Evolutionary conservation across 2,888 invertebrate species (phyloP), one percentile per base, ranked within the genome.

Genomic region (Morpho achilles): DNA sequence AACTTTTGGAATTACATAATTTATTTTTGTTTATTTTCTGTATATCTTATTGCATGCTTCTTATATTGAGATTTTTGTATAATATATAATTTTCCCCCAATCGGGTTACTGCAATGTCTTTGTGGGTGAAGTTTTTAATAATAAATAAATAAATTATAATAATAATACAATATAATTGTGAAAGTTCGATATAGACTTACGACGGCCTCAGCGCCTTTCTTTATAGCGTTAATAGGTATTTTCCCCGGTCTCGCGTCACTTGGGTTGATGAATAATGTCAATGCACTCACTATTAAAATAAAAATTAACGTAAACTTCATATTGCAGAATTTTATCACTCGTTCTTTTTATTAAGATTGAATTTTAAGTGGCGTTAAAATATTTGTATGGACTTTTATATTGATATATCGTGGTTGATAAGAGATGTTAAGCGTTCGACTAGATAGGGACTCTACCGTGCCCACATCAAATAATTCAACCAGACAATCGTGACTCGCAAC

Each of bases 181-280:
- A 16, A 16, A 16, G 16, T 16, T 16, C 1, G 1, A 16, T 16
- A 16, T 16, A 16, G 16, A 46, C 77, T 75, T 64, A 77, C 75
- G 59, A 75, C 66, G 54, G 70, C 60, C 72, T 73, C 59, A 1
- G 73, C 76, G 7, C 75, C 75, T 61, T 75, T 78, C 60, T 68
- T 75, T 44, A 77, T 70, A 7, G 68, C 73, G 41, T 67, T 70
- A 1, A 78, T 61, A 0, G 78, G 79, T 61, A 80, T 76, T 65
- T 75, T 80, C 7, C 69, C 73, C 0, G 77, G 77, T 10, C 72
- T 69, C 3, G 71, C 70, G 7, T 71, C 69, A 54, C 58, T 61
- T 8, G 67, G 59, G 66, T 56, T 51, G 6, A 63, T 32, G 22
- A 60, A 56, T 7, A 65, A 40, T 6, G 60, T 60, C 10, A 66